Evolutionary conservation across 2,888 invertebrate genomes (phyloP), one percentile per base, ranked within the genome.

Genomic region (Empis livida): DNA sequence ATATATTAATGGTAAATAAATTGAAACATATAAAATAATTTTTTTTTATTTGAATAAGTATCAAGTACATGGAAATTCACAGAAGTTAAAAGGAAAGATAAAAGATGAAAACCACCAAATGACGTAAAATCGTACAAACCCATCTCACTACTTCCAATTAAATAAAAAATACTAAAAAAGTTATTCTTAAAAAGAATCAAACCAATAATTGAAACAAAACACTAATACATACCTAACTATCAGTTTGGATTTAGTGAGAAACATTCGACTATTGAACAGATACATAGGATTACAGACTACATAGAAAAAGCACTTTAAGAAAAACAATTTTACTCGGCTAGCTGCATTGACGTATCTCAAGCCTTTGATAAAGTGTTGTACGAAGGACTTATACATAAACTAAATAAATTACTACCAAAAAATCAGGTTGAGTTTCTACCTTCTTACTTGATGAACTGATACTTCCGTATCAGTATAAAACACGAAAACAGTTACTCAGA

Each of bases 81-180:
- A 2, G 45, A 41, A 11, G 46, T 55, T 41, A 61, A 59, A 54
- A 60, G 60, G 49, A 51, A 57, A 1, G 48, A 49, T 9, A 57
- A 59, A 49, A 51, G 53, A 20, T 51, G 52, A 3, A 59, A 56
- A 51, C 47, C 46, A 40, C 46, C 50, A 8, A 49, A 51, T n/a
- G 52, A 55, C 39, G 44, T 49, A 43, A 51, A 50, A 15, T 57
- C 53, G n/a, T 55, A 57, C 20, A 40, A 51, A 44, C 55, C 56
- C 5, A 59, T 59, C 42, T 55, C 50, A 17, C 40, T 59, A 16
- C 42, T 59, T 10, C 50, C 57, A 41, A 48, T 53, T 5, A 35
- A 59, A 5, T 56, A 52, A 1, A 59, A 57, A 43, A 2, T 58
- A 20, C 54, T 56, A 17, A 57, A 59, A 47, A 59, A 55, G 52